Evolutionary conservation across 2,113 vertebrate genomes (phyloP).

Genomic region (Grammomys surdaster): DNA sequence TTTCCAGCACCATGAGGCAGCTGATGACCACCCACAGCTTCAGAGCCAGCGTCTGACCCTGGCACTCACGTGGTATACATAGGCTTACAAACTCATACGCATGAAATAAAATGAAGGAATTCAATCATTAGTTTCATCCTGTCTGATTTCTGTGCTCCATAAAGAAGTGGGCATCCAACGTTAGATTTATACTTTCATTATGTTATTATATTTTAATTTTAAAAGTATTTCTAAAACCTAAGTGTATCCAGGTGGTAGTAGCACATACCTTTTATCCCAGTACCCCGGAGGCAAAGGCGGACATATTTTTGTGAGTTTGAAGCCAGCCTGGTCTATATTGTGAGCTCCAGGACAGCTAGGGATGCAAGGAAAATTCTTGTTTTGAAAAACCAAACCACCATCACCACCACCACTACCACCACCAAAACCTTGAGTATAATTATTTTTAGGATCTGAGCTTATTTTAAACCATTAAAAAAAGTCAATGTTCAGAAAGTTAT

Average conservation of each 20-base stretch:
- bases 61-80: no score
- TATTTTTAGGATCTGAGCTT: not conserved
- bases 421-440: not conserved
- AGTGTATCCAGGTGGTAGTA: not conserved
- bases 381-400: not conserved
- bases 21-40: not conserved
- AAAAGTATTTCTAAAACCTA: not conserved
- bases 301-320: not conserved
- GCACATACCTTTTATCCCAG: not conserved
- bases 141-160: slow-evolving; percentile 54
- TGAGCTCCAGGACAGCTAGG: not conserved
- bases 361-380: not conserved
- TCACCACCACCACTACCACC: no score
- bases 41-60: not conserved
- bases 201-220: slow-evolving; percentile 26
- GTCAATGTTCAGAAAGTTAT: slow-evolving; percentile 46
- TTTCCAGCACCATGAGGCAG: not conserved
- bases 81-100: not conserved
- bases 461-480: slow-evolving; percentile 11
- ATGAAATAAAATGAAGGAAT: slow-evolving; percentile 14
- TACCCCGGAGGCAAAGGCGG: not conserved
- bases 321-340: not conserved
- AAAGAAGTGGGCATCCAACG: not conserved
- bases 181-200: slow-evolving; percentile 50
- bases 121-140: slow-evolving; percentile 22